Base-by-base conservation (phyloP, 1,140 invertebrate genomes). In the Linepithema humile region DNA sequence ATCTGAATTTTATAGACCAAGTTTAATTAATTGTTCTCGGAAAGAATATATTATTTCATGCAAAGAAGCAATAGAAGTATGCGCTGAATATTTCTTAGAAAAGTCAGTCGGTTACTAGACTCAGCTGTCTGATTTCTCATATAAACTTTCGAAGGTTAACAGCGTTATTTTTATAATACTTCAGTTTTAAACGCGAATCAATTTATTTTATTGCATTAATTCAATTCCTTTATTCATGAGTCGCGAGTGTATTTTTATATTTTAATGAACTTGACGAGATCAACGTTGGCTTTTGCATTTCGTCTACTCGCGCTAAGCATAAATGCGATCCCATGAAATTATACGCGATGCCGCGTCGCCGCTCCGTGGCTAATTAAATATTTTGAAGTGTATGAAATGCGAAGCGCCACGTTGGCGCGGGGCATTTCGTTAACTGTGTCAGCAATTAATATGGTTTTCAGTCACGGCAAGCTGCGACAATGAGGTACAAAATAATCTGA, bases 401-500 rank as follows among this genome's bases (percentile, higher is more conserved):
- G 26, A 75, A 70, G n/a, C n/a, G n/a, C n/a, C n/a, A n/a, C n/a
- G 53, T 9, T 29, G 17, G 12, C 23, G 26, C 9, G 15, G 12
- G 20, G 10, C 32, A 17, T 38, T 55, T 40, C 17, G 20, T 69
- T 40, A 80, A 69, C 45, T 69, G 64, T 69, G 75, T 43, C 75
- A 29, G 23, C 26, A 69, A 80, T 80, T 80, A 80, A 69, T 70
- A 69, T 43, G 75, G n/a, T 80, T 80, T 53, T n/a, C 48, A 97
- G 97, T 97, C 90, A 96, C 96, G 82, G 96, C 96, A 83, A 96
- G 96, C 6, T 98, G 98, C 91, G 97, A 96, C 20, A 95, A 95
- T n/a, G 96, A 96, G 74, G 96, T 98, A 5, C 95, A 95, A 85
- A 97, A 97, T 92, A 98, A 98, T 93, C 95, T 98, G 48, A 98